These are phyloP conservation scores for Spheniscus mendiculus DNA, from an alignment of 2,113 vertebrate genomes.

Conservation along the genomic window DNA sequence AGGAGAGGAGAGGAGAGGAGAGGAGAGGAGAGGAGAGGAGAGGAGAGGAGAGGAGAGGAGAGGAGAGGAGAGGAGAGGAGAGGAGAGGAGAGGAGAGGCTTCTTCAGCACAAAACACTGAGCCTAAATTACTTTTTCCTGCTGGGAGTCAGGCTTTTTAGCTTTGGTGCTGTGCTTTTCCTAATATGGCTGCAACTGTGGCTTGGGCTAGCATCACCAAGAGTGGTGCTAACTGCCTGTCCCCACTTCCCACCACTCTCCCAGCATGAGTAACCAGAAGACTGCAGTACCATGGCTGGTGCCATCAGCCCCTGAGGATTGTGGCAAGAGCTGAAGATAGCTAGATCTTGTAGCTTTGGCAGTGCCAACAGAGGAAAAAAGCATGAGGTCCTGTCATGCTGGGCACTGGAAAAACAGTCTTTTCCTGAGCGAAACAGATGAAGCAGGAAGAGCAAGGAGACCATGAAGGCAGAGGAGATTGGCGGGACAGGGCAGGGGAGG, in stretches of 20 bases:
- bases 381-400: background rate
- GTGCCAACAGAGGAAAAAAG: background rate
- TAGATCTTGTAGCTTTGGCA: background rate
- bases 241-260: background rate
- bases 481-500: background rate
- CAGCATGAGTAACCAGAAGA: background rate
- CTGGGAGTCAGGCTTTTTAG: background rate
- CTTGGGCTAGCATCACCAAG: background rate
- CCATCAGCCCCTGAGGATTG: background rate
- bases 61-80: too few species aligned
- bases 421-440: background rate
- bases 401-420: background rate
- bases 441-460: background rate
- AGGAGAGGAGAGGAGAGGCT: too few species aligned
- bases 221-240: background rate
- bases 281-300: background rate
- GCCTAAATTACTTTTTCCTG: background rate
- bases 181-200: background rate
- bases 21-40: too few species aligned
- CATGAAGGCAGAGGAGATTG: background rate
- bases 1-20: too few species aligned
- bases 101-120: background rate
- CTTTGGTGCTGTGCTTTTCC: background rate
- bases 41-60: too few species aligned
- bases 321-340: background rate